phyloP scores from a whole-genome alignment of 2,113 vertebrate genomes.

The Mirza zaza region DNA sequence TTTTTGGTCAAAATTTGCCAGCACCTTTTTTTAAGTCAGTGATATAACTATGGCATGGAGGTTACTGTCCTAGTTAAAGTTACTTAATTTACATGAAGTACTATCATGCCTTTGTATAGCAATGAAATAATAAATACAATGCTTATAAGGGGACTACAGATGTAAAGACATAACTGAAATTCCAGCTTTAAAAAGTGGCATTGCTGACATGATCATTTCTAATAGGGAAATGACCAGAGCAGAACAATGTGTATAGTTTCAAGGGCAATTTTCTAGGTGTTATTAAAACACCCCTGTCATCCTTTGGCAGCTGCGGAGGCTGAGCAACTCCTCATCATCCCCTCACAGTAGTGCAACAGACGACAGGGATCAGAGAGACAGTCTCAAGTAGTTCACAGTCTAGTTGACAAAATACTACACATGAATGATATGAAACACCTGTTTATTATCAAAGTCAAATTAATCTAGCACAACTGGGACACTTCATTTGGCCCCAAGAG shows the following conservation, averaged over 20 bases:
- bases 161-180: not conserved
- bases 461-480: not conserved
- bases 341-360: not conserved
- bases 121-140: slow-evolving; percentile 17
- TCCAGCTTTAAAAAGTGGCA: not conserved
- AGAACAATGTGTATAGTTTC: not conserved
- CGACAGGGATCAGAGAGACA: not conserved
- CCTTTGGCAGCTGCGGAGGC: not conserved
- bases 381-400: not conserved
- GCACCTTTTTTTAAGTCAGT: not conserved
- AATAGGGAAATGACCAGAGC: not conserved
- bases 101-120: not conserved
- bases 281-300: not conserved
- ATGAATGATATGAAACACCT: not conserved
- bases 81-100: not conserved
- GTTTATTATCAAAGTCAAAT: not conserved
- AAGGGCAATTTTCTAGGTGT: not conserved
- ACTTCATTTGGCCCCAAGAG: not conserved
- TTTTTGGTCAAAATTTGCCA: not conserved
- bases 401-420: not conserved
- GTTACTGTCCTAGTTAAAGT: not conserved
- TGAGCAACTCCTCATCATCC: not conserved
- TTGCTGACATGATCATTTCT: not conserved
- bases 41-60: not conserved
- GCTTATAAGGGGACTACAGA: not conserved